Percentiles rank a stretch among this genome's conserved stretches.
These are phyloP conservation scores for Ptychadena robeensis DNA, from an alignment of 2,797 vertebrate species.

Conservation along the genomic window DNA sequence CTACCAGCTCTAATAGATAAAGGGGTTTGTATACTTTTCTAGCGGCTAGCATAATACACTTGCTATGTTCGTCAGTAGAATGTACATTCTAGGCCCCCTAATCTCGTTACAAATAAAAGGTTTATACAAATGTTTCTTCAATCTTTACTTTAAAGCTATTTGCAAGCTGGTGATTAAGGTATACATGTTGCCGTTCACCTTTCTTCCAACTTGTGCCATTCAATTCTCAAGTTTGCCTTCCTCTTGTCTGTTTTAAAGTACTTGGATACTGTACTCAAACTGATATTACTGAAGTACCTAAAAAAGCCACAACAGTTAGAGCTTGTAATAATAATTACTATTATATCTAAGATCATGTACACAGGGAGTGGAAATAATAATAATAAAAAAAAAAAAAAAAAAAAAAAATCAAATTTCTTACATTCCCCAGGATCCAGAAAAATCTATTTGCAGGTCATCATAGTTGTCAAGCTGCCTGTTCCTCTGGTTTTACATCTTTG, in stretches of 20 bases:
- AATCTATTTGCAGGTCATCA: conserved; percentile 86
- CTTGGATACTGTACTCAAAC: conserved; percentile 86
- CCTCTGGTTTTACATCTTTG: conserved; percentile 72
- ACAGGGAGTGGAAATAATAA: too few relatives aligned
- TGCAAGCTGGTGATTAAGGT: conserved; percentile 90
- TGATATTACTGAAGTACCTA: conserved; percentile 85
- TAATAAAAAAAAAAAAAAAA: background rate
- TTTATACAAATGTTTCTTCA: too few relatives aligned
- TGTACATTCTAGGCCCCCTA: background rate
- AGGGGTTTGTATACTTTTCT: too few relatives aligned
- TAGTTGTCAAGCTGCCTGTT: conserved; percentile 74
- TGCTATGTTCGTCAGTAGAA: too few relatives aligned
- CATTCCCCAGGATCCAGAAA: conserved; percentile 84
- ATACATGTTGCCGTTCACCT: conserved; percentile 86
- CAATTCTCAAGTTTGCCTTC: conserved; percentile 87
- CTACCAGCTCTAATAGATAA: too few relatives aligned
- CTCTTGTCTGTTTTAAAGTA: conserved; percentile 90
- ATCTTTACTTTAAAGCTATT: conserved; percentile 79
- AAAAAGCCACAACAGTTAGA: conserved; percentile 26
- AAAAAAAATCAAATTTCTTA: conserved; percentile 67
- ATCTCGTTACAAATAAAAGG: too few relatives aligned
- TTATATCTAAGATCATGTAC: background rate
- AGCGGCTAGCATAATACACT: too few relatives aligned
- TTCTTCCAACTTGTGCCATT: conserved; percentile 88
- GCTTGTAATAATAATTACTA: conserved; percentile 18